Evolutionary conservation across 2,888 invertebrate genomes (phyloP).

Genomic region (Patella caerulea): DNA sequence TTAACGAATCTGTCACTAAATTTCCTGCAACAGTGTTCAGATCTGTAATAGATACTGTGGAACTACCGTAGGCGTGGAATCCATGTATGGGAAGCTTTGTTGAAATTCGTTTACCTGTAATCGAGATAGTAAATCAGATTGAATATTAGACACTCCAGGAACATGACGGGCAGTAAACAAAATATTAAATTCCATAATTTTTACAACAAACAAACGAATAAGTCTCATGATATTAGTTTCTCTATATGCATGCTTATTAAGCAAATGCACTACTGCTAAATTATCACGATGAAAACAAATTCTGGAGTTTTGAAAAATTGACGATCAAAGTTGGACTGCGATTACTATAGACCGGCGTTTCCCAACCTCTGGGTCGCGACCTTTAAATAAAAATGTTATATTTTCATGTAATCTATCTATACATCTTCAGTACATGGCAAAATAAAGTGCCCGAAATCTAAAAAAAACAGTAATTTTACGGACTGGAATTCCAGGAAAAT

Average conservation of each 20-base stretch:
- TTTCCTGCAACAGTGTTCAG: too few species aligned
- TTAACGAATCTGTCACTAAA: too few species aligned
- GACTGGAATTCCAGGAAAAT: too few species aligned
- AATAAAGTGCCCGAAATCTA: too few species aligned
- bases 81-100: background rate
- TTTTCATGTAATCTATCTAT: too few species aligned
- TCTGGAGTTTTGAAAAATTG: background rate
- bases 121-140: background rate
- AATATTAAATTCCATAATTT: background rate
- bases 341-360: too few species aligned
- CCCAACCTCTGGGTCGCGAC: too few species aligned
- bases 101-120: constrained; percentile 1
- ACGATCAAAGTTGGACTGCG: background rate
- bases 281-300: constrained; percentile 10
- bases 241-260: constrained; percentile 18
- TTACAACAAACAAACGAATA: background rate
- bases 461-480: too few species aligned
- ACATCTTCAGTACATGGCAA: too few species aligned
- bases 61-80: background rate
- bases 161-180: background rate
- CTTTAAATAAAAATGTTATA: too few species aligned
- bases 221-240: background rate
- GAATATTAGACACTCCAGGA: background rate
- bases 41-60: too few species aligned
- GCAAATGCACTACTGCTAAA: background rate